Evolutionary conservation across 2,113 vertebrate genomes (phyloP), one percentile per base, ranked within the genome.

Genomic region (Mungos mungo): DNA sequence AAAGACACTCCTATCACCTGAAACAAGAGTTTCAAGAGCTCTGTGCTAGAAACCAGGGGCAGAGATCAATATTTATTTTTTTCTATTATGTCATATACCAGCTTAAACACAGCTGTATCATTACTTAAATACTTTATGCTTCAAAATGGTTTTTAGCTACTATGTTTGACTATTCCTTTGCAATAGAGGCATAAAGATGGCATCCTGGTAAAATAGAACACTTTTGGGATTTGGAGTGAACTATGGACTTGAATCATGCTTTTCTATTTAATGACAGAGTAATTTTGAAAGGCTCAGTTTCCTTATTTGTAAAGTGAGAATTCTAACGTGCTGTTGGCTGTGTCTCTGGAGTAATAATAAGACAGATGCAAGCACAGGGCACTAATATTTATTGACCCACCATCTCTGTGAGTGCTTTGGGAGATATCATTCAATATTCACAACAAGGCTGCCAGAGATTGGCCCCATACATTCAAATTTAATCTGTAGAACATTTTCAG

Each of bases 201-300:
- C 38, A 84, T 27, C 18, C 18, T 83, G 19, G 38, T 80, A 21
- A 96, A 52, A 25, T 31, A 23, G 71, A 85, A 79, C 29, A 63
- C 27, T 11, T 60, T 3, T 29, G 29, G 29, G 35, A 63, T 65
- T 86, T 54, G n/a, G n/a, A 18, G 23, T 93, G 3, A 45, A 77
- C 72, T 41, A 31, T 81, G 68, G 21, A 52, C 45, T 68, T 79
- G 72, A 94, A 81, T 80, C 38, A 66, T 85, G 38, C 0, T n/a
- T 84, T 90, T 21, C 50, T 63, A 18, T 21, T 87, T 45, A 74
- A 31, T 0, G 5, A 7, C n/a, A 54, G 65, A 91, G 18, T 81
- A 65, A 54, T 66, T 80, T 80, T 79, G 71, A 71, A 93, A 96
- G 38, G 57, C 12, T 76, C 45, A 18, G 45, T 96, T 92, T 92